A percentile compares a stretch with the other conserved stretches of the same genome.
Conservation (phyloP, 2,113 vertebrate genomes). For the Picathartes gymnocephalus region DNA sequence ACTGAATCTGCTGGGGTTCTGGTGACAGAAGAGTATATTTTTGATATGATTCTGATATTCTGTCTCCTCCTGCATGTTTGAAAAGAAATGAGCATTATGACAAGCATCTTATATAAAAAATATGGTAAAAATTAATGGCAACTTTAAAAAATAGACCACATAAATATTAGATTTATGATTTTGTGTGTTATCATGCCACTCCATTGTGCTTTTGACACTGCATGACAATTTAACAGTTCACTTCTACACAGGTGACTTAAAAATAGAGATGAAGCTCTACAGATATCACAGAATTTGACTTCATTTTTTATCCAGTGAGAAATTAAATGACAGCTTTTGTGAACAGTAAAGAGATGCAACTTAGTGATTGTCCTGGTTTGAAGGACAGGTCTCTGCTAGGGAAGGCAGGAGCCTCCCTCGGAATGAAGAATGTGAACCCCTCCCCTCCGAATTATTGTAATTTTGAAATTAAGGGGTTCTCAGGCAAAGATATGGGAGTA, state of each 20-base stretch:
- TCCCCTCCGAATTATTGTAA: too few species aligned
- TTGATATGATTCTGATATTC: neutral
- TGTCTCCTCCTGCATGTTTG: neutral
- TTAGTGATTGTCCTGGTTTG: too few species aligned
- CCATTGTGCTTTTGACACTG: neutral
- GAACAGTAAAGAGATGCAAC: neutral
- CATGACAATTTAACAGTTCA: neutral
- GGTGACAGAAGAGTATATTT: neutral
- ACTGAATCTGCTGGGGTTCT: neutral
- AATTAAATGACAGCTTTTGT: neutral
- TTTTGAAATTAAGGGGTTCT: too few species aligned
- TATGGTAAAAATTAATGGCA: neutral
- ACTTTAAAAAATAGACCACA: neutral
- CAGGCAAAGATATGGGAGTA: too few species aligned
- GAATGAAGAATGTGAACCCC: too few species aligned
- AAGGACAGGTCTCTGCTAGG: too few species aligned
- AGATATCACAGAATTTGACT: neutral
- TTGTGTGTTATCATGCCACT: neutral
- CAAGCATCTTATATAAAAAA: neutral
- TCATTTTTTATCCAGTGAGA: neutral
- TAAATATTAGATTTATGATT: neutral
- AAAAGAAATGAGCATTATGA: neutral
- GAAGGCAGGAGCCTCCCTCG: too few species aligned
- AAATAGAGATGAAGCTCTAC: neutral
- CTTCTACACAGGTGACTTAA: neutral